Percentiles rank a stretch among this genome's conserved stretches.
Evolutionary conservation across 2,888 invertebrate species (phyloP).

Genomic region (Epinotia demarniana): DNA sequence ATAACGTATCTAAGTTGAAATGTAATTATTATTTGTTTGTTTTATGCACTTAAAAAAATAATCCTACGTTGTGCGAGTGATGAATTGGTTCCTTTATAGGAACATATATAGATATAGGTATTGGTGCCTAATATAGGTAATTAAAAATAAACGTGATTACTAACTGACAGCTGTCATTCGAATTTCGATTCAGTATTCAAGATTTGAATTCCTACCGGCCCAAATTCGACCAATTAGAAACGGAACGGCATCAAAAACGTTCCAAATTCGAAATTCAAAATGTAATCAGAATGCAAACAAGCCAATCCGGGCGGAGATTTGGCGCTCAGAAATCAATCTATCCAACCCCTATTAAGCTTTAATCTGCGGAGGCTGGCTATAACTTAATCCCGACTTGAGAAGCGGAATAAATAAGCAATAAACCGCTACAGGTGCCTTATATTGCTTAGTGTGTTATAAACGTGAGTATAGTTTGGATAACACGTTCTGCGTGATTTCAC

Average conservation of each 20-base stretch:
- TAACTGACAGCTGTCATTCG: neutral
- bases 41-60: no score
- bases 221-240: constrained; percentile 17
- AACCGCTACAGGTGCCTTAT: constrained; percentile 79
- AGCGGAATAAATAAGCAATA: constrained; percentile 82
- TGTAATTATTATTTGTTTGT: neutral
- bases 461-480: constrained; percentile 56
- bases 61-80: no score
- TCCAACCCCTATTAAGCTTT: constrained; percentile 80
- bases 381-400: constrained; percentile 82
- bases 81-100: no score
- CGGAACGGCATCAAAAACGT: constrained; percentile 28
- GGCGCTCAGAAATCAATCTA: constrained; percentile 81
- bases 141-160: neutral
- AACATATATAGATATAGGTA: no score
- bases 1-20: neutral
- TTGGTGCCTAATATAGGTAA: neutral
- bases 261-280: constrained; percentile 41
- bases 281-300: constrained; percentile 46
- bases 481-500: constrained; percentile 22
- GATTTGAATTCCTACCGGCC: neutral
- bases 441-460: constrained; percentile 62
- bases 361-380: constrained; percentile 82
- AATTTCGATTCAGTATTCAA: constrained; percentile 1
- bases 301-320: constrained; percentile 67